Percentiles rank a stretch among this genome's conserved stretches.
Conservation (phyloP, 2,888 invertebrate species). For the Coremacera marginata region DNA sequence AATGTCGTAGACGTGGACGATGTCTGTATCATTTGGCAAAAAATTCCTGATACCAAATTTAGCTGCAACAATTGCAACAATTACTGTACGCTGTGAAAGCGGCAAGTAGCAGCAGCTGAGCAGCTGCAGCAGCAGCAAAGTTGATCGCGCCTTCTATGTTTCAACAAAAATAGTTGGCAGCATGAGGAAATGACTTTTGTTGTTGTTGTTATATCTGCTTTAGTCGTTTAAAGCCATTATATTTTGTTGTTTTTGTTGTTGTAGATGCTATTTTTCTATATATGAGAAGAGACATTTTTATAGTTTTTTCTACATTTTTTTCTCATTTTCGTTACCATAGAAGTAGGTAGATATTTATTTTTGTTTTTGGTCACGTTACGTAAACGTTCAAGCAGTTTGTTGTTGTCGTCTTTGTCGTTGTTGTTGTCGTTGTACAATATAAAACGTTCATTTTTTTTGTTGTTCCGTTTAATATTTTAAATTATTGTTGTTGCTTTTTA, state of each 20-base stretch:
- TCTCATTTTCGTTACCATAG: background rate
- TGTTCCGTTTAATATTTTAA: conserved; percentile 25
- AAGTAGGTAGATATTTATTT: conserved; percentile 16
- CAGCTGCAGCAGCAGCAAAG: background rate
- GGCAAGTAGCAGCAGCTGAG: too few species aligned
- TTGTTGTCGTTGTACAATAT: conserved; percentile 47
- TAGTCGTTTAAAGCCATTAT: conserved; percentile 16
- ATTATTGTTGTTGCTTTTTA: conserved; percentile 4
- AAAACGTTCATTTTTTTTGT: conserved; percentile 21
- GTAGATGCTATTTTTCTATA: conserved; percentile 24
- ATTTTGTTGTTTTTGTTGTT: background rate
- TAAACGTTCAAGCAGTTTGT: conserved; percentile 55
- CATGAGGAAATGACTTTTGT: conserved; percentile 22
- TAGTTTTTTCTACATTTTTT: background rate
- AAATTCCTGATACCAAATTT: conserved; percentile 41
- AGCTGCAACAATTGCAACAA: conserved; percentile 35
- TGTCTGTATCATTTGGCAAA: background rate
- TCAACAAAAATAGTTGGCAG: conserved; percentile 17
- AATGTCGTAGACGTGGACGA: background rate
- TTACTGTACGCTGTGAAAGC: background rate
- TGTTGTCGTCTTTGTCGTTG: conserved; percentile 42
- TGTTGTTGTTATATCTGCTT: conserved; percentile 18
- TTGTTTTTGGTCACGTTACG: conserved; percentile 23
- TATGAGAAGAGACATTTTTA: conserved; percentile 47
- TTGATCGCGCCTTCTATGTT: conserved; percentile 38